Percentiles rank a stretch among this genome's conserved stretches.
These are phyloP conservation scores for Chymomyza procnemis DNA, from an alignment of 2,888 invertebrate species.

Conservation along the genomic window DNA sequence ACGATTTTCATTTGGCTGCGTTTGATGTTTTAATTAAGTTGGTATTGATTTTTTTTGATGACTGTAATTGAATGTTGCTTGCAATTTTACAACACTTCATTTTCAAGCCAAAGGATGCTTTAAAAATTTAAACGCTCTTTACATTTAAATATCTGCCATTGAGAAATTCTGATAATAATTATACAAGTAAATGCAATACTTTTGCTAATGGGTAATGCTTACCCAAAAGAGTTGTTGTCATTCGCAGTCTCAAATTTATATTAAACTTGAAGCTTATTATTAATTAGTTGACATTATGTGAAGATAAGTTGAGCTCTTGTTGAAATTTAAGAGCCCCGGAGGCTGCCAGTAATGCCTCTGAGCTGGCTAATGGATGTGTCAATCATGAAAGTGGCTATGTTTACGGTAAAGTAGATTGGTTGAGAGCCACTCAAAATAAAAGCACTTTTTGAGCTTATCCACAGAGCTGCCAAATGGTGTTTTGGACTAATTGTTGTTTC, in stretches of 20 bases:
- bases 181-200: background rate
- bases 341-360: background rate
- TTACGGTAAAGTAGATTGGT: too few relatives aligned
- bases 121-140: background rate
- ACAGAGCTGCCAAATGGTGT: too few relatives aligned
- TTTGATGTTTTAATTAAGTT: slow-evolving; percentile 40
- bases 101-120: background rate
- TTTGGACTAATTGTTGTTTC: too few relatives aligned
- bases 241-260: background rate
- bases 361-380: background rate
- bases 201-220: background rate
- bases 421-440: too few relatives aligned
- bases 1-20: slow-evolving; percentile 15
- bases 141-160: background rate
- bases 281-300: background rate
- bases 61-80: slow-evolving; percentile 40
- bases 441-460: too few relatives aligned
- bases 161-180: background rate
- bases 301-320: background rate
- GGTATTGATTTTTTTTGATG: slow-evolving; percentile 22
- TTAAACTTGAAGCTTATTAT: background rate
- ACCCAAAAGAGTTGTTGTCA: background rate
- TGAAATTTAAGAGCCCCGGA: background rate
- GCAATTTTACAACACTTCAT: background rate
- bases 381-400: background rate